These are phyloP conservation scores for Cephus pygmeus DNA, from an alignment of 2,888 invertebrate genomes.

Conservation along the genomic window DNA sequence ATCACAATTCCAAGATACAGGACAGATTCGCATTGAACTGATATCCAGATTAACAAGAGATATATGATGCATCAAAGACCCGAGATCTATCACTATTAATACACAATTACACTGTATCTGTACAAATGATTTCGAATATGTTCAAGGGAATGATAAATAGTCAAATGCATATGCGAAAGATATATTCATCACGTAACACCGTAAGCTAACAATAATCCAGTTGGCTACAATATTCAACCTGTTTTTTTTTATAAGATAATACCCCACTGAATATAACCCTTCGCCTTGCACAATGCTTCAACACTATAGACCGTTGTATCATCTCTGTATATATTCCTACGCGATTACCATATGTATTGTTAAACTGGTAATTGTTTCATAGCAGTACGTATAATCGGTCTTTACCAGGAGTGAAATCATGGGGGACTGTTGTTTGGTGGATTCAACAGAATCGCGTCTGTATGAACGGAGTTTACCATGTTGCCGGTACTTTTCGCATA, in stretches of 20 bases:
- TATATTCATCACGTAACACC: not conserved
- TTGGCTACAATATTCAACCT: not conserved
- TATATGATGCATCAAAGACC: too few relatives aligned
- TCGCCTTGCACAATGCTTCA: not conserved
- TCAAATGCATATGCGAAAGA: not conserved
- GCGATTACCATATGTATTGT: not conserved
- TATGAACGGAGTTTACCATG: not conserved
- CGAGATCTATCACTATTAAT: not conserved
- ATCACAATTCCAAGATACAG: not conserved
- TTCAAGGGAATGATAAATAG: not conserved
- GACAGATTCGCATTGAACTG: not conserved
- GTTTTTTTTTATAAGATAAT: not conserved
- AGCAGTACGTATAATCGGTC: not conserved
- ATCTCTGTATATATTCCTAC: not conserved
- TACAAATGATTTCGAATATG: not conserved
- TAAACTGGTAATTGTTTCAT: not conserved
- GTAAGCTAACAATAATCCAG: not conserved
- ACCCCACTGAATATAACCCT: not conserved
- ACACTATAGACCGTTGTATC: not conserved
- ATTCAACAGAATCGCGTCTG: not conserved
- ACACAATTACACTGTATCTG: not conserved
- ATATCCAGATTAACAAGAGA: not conserved
- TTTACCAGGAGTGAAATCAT: not conserved
- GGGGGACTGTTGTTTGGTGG: not conserved
- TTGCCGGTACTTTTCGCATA: not conserved